Base-by-base conservation (phyloP, 1,140 invertebrate species). In the Episyrphus balteatus region DNA sequence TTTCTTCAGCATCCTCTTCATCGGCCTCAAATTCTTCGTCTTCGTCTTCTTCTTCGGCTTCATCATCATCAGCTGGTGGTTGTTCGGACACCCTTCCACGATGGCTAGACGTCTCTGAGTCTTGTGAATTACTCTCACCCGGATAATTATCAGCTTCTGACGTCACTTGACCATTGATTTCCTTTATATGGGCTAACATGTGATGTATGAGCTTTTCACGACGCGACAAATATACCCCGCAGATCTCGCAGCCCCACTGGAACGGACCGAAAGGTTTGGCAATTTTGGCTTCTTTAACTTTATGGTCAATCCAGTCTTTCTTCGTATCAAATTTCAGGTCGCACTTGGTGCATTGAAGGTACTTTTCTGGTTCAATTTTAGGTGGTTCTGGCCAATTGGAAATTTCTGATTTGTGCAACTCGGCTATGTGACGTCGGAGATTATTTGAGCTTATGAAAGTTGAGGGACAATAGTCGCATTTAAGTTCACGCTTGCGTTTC, bases 361-460 rank as follows among this genome's bases (percentile, higher is more conserved):
- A 50, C 1, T 56, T 52, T 43, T 68, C 66, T 12, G 57, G 54
- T 9, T 53, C 41, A 15, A 66, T 59, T n/a, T 61, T 56, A 10
- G 60, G 61, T 21, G 62, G 58, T 43, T 57, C 56, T 0, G 59
- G 55, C 7, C 59, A 48, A 44, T 62, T 61, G 48, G 56, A 57
- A 3, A 64, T 57, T 51, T 68, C 66, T 26, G 64, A 58, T 48
- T 68, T 68, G 42, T 68, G 66, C 56, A 68, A 51, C 49, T 68
- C 66, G 36, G 59, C 60, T 47, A 68, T 58, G 46, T 68, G 66
- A 14, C 66, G 65, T 5, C 65, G 55, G 48, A 68, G 56, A 37
- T 68, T 68, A 47, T 65, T 68, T 49, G 61, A 61, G 45, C 61
- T 66, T 10, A 66, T 64, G 52, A 68, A 68, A 15, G 61, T 68